Evolutionary conservation across 2,113 vertebrate genomes (phyloP).

Genomic region (Alaudala cheleensis): DNA sequence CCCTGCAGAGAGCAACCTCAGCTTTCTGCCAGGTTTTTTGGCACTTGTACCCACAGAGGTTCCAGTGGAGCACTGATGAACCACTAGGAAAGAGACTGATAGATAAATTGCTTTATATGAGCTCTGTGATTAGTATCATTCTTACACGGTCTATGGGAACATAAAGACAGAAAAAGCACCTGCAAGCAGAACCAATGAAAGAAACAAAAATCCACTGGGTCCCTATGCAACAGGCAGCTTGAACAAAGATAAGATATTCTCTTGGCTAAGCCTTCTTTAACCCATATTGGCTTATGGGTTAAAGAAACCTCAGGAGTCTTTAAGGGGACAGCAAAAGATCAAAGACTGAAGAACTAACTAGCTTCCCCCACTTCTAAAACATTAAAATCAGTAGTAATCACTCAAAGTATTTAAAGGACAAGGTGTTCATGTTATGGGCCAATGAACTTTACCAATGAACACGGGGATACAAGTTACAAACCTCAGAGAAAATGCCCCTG

Average conservation of each 20-base stretch:
- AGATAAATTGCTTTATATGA: neutral
- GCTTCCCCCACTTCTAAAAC: neutral
- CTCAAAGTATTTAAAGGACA: neutral
- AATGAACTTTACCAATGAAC: neutral
- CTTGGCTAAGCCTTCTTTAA: neutral
- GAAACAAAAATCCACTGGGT: neutral
- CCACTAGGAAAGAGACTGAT: neutral
- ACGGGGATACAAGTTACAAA: fast-evolving
- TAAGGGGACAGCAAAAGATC: neutral
- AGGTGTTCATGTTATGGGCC: neutral
- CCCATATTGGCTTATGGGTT: neutral
- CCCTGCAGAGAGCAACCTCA: neutral
- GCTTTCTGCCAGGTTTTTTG: neutral
- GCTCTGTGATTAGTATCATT: neutral
- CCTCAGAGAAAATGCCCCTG: neutral
- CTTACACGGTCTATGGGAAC: neutral
- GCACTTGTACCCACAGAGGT: neutral
- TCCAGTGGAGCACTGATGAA: neutral
- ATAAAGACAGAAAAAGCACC: neutral
- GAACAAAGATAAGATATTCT: neutral
- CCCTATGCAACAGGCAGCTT: neutral
- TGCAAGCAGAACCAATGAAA: neutral
- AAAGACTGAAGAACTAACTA: neutral
- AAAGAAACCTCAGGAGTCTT: neutral
- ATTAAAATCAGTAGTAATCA: neutral